Base-by-base conservation (phyloP, 92 coral and sea anemone genomes). In the Montipora capitata region DNA sequence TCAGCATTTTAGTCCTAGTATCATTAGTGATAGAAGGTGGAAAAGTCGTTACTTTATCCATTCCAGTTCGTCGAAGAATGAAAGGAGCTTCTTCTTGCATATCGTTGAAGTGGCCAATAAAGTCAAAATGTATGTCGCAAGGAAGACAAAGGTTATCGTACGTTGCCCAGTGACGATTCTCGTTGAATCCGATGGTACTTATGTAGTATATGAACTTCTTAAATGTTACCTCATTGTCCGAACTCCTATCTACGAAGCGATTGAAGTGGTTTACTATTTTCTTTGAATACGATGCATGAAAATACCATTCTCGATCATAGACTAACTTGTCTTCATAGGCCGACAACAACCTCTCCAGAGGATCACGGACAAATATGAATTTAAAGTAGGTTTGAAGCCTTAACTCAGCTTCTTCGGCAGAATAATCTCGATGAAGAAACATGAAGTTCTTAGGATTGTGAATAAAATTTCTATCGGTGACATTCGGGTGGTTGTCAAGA, bases 341-440 rank as follows among this genome's bases (percentile, higher is more conserved):
- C 12, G 90, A 85, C 14, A 68, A 39, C 11, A 85, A 39, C 76
- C 90, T 42, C 56, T 85, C 90, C 9, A 77, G 66, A 3, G 90
- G 90, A 12, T 77, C 85, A 3, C 90, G 84, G 18, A 77, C 90
- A 14, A 85, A 59, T 7, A 77, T 2, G 64, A 85, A 85, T n/a
- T 85, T 85, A 57, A 35, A 85, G 78, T 72, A 85, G 4, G 48
- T 14, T 42, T 77, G 77, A 35, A 85, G 68, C 77, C 81, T 64
- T 13, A 17, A 13, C 35, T 48, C 40, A 41, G 72, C 18, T 10
- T 44, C 76, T 10, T 49, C 38, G 4, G 49, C 54, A 3, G 90
- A 51, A 38, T 76, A 85, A 4, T 77, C 35, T 27, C 35, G 62
- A 39, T 10, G 1, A 3, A 75, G 45, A 5, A 65, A 59, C 1